These are phyloP conservation scores for Nestor notabilis DNA, from an alignment of 2,113 vertebrate genomes.

Conservation along the genomic window DNA sequence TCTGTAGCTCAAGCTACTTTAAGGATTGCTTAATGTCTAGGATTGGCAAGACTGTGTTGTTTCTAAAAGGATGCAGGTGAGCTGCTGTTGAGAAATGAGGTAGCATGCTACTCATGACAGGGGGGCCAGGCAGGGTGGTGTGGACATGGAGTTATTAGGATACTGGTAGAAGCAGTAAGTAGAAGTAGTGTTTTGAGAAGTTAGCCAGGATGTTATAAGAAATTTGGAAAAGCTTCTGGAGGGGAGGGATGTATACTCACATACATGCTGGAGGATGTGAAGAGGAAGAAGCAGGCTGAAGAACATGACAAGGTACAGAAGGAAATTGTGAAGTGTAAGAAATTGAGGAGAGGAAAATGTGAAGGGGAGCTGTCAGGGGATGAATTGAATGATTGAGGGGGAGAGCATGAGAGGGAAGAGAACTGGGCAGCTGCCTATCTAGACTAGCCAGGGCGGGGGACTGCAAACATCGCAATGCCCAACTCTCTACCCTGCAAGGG, in stretches of 20 bases:
- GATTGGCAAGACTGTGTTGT: background rate
- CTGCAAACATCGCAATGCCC: background rate
- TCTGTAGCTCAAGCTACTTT: background rate
- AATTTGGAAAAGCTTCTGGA: background rate
- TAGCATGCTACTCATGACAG: background rate
- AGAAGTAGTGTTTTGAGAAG: background rate
- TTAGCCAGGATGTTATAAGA: background rate
- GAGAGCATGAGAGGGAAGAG: background rate
- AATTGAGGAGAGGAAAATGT: background rate
- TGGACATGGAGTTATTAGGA: background rate
- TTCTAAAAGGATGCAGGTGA: background rate
- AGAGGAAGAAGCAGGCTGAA: background rate
- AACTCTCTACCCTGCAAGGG: background rate
- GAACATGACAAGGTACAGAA: background rate
- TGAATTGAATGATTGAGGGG: accelerated
- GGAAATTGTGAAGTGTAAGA: background rate
- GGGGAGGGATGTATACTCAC: background rate
- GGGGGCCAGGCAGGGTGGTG: background rate
- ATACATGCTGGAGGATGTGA: accelerated
- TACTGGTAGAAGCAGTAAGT: background rate
- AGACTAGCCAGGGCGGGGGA: background rate
- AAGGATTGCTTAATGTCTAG: background rate
- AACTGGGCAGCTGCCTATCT: background rate
- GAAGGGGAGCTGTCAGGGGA: background rate
- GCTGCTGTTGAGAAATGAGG: background rate